phyloP scores from a whole-genome alignment of 2,888 invertebrate species.

The Erebia epiphron region DNA sequence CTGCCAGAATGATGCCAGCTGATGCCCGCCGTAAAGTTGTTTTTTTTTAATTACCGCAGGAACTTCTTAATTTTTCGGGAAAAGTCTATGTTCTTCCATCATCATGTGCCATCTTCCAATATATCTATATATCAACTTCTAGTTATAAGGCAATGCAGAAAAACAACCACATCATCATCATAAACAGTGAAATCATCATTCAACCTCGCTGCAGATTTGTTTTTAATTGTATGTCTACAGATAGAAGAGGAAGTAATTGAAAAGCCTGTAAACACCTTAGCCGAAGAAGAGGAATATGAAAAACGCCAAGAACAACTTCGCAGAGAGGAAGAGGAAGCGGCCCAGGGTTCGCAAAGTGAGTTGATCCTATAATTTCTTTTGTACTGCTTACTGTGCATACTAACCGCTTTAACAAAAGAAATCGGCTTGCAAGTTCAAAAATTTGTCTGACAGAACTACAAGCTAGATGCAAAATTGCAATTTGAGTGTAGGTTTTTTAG shows the following conservation, averaged over 20 bases:
- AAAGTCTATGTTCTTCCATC: no score
- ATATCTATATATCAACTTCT: no score
- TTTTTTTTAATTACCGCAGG: no score
- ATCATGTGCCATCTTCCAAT: no score
- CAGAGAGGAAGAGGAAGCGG: constrained; percentile 60
- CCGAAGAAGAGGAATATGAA: constrained; percentile 75
- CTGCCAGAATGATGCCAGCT: no score
- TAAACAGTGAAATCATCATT: background rate
- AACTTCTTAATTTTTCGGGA: no score
- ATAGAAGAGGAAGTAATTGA: constrained; percentile 67
- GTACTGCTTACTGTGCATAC: background rate
- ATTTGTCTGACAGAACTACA: background rate
- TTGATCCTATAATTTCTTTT: constrained; percentile 35
- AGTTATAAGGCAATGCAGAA: no score
- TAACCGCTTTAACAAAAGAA: background rate
- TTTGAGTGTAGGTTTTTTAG: no score
- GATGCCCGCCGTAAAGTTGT: no score
- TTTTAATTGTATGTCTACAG: constrained; percentile 40
- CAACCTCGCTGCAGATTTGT: background rate
- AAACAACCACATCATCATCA: no score
- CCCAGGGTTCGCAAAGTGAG: constrained; percentile 67
- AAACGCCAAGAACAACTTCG: constrained; percentile 67
- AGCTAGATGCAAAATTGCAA: background rate
- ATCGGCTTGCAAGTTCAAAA: background rate
- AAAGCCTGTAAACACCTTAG: constrained; percentile 65